These are phyloP conservation scores for Cordilura impudica DNA, from an alignment of 2,888 invertebrate species.

Conservation along the genomic window DNA sequence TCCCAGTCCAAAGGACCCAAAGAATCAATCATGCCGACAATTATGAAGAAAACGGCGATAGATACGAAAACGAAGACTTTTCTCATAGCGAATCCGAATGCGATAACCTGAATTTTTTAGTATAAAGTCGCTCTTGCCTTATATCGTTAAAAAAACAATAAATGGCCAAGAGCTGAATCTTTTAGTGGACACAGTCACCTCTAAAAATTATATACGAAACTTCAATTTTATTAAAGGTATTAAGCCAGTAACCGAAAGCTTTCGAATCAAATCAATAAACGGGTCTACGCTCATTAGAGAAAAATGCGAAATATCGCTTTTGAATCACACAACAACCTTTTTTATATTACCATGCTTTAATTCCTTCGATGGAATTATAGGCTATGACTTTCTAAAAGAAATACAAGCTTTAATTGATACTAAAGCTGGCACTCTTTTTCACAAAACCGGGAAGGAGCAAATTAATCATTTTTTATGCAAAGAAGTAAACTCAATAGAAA, in stretches of 20 bases:
- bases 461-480: neutral
- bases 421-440: neutral
- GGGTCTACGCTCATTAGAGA: neutral
- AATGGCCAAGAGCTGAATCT: slow-evolving; percentile 17
- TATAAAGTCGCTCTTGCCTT: slow-evolving; percentile 40
- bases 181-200: slow-evolving; percentile 30
- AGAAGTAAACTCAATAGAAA: slow-evolving; percentile 14
- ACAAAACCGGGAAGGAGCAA: no score
- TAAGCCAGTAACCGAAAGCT: slow-evolving; percentile 1
- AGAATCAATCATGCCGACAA: slow-evolving; percentile 22
- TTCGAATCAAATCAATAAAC: slow-evolving; percentile 17
- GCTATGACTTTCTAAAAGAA: slow-evolving; percentile 17
- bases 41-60: neutral
- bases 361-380: slow-evolving; percentile 19
- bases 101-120: slow-evolving; percentile 35
- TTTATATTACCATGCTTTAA: slow-evolving; percentile 8
- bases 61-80: slow-evolving; percentile 16
- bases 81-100: neutral
- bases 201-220: slow-evolving; percentile 26
- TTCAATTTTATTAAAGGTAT: slow-evolving; percentile 8
- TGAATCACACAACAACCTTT: slow-evolving; percentile 4
- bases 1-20: slow-evolving; percentile 13
- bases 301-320: slow-evolving; percentile 13
- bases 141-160: slow-evolving; percentile 17
- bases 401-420: slow-evolving; percentile 14